These are phyloP conservation scores for Trogon melanurus DNA, from an alignment of 2,113 vertebrate species.

Conservation along the genomic window DNA sequence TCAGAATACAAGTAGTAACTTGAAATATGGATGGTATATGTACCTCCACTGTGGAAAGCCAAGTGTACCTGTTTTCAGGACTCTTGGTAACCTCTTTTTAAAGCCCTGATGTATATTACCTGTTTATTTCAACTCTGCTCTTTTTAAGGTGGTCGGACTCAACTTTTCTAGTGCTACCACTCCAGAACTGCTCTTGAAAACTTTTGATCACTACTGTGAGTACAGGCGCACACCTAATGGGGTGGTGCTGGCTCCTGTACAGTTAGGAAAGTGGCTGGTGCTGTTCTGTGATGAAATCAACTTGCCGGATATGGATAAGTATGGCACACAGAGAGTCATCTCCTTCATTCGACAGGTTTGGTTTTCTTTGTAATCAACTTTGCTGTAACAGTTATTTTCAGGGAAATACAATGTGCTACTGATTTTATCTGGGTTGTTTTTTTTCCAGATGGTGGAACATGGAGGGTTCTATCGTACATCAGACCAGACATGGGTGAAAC, in stretches of 20 bases:
- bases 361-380: background rate
- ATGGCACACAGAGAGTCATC: slow-evolving; percentile 97
- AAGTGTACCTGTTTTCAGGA: background rate
- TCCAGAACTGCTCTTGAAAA: slow-evolving; percentile 95
- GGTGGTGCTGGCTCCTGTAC: slow-evolving; percentile 95
- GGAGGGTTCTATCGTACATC: slow-evolving; percentile 98
- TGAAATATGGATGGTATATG: background rate
- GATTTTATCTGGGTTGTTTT: background rate
- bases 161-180: slow-evolving; percentile 99
- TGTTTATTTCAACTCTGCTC: background rate
- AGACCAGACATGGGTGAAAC: slow-evolving; percentile 98
- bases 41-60: background rate
- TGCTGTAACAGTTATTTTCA: background rate
- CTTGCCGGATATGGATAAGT: slow-evolving; percentile 98
- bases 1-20: background rate
- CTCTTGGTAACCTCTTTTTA: background rate
- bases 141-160: slow-evolving; percentile 91
- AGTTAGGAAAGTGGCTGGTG: slow-evolving; percentile 97
- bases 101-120: background rate
- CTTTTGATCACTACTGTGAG: slow-evolving; percentile 99
- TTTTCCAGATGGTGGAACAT: slow-evolving; percentile 95
- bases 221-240: slow-evolving; percentile 95
- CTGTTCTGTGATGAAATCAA: slow-evolving; percentile 99
- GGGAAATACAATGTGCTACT: background rate
- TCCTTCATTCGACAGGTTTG: slow-evolving; percentile 97